Conservation (phyloP, 2,888 invertebrate species). For the Pteria penguin region DNA sequence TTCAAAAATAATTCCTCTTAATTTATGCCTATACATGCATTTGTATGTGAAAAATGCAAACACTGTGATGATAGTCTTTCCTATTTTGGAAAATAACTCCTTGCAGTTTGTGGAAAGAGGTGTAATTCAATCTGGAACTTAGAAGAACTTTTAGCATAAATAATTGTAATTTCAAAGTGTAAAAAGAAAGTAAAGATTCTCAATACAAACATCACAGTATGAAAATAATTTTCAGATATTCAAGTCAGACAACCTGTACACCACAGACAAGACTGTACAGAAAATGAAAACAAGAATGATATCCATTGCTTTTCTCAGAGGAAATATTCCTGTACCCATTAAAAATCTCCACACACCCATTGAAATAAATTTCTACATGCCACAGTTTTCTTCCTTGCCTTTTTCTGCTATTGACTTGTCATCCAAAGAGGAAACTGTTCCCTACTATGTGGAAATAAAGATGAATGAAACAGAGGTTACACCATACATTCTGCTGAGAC, state of each 20-base stretch:
- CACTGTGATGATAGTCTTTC: too few relatives aligned
- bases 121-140: too few relatives aligned
- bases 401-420: constrained; percentile 19
- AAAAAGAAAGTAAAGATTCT: too few relatives aligned
- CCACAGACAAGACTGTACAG: constrained; percentile 2
- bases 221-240: too few relatives aligned
- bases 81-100: too few relatives aligned
- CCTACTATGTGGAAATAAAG: constrained; percentile 28
- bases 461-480: constrained; percentile 31
- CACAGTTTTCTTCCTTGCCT: background rate
- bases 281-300: constrained; percentile 23
- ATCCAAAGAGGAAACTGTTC: constrained; percentile 11
- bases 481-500: constrained; percentile 23
- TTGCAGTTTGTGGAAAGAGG: too few relatives aligned
- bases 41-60: too few relatives aligned
- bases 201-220: too few relatives aligned
- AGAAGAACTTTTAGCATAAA: too few relatives aligned
- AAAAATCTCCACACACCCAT: constrained; percentile 10
- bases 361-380: constrained; percentile 14
- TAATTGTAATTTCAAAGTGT: too few relatives aligned
- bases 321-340: constrained; percentile 19
- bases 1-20: too few relatives aligned
- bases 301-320: constrained; percentile 17
- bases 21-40: too few relatives aligned
- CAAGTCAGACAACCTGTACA: constrained; percentile 37